Evolutionary conservation across 2,113 vertebrate species (phyloP).

Genomic region (Salvelinus fontinalis): DNA sequence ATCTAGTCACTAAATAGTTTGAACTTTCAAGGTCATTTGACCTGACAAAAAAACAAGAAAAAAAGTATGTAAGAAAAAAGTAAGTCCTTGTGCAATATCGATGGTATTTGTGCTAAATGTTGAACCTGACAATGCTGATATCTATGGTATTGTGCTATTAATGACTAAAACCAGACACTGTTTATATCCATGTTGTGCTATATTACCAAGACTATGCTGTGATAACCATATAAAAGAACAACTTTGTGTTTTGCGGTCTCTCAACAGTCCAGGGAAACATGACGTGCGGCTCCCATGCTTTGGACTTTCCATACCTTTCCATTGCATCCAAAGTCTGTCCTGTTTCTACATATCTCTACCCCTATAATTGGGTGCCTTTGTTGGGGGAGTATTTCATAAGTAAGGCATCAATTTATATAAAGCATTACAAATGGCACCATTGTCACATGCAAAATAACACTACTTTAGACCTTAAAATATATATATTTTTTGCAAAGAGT

Average conservation of each 20-base stretch:
- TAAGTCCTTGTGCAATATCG: conserved; percentile 68
- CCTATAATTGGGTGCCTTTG: background rate
- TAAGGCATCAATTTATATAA: conserved; percentile 25
- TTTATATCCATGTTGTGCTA: background rate
- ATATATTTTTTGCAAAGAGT: conserved; percentile 34
- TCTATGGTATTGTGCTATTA: conserved; percentile 26
- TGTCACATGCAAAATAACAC: conserved; percentile 62
- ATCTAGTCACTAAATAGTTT: background rate
- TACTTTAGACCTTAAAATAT: conserved; percentile 28
- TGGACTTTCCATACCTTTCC: conserved; percentile 17
- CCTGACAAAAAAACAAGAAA: conserved; percentile 15
- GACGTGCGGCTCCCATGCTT: conserved; percentile 14
- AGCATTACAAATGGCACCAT: conserved; percentile 56
- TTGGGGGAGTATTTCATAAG: conserved; percentile 26
- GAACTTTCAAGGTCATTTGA: background rate
- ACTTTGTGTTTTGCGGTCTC: conserved; percentile 24
- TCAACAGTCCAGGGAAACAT: background rate
- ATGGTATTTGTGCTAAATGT: conserved; percentile 30
- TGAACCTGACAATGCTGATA: conserved; percentile 35
- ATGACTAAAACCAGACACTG: conserved; percentile 26
- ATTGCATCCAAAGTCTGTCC: background rate
- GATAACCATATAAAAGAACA: conserved; percentile 17
- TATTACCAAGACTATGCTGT: background rate
- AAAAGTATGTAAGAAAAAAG: conserved; percentile 9
- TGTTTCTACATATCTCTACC: background rate